Conservation (phyloP, 2,888 invertebrate species). For the Ophion slaviceki region DNA sequence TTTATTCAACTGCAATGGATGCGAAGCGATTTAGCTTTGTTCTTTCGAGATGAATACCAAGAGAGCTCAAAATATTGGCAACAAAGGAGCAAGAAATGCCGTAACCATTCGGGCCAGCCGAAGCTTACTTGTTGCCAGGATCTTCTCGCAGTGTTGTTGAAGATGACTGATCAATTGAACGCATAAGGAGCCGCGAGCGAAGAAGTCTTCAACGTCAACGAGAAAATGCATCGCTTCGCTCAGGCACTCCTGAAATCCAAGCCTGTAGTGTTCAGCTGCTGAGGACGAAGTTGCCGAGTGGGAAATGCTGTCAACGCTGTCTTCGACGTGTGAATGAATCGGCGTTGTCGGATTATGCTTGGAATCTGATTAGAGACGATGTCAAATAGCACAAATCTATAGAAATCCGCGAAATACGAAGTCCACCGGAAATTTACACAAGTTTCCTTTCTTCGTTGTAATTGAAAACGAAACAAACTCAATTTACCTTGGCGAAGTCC, state of each 20-base stretch:
- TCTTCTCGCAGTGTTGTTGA: conserved; percentile 91
- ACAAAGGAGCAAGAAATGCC: background rate
- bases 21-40: background rate
- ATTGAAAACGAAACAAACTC: conserved; percentile 24
- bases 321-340: conserved; percentile 80
- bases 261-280: conserved; percentile 87
- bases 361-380: conserved; percentile 72
- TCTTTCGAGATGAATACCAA: background rate
- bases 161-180: conserved; percentile 92
- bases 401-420: background rate
- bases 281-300: conserved; percentile 76
- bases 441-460: background rate
- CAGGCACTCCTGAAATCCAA: conserved; percentile 96
- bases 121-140: conserved; percentile 83
- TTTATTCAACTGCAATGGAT: background rate
- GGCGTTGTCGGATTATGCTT: conserved; percentile 75
- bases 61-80: background rate
- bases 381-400: background rate
- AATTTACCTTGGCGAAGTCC: conserved; percentile 84
- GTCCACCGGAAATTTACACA: background rate
- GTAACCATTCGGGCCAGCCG: background rate
- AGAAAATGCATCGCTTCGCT: conserved; percentile 95
- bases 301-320: conserved; percentile 81
- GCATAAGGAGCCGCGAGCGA: conserved; percentile 92
- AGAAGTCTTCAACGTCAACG: conserved; percentile 93